phyloP scores from a whole-genome alignment of 2,113 vertebrate species.

The Erpornis zantholeuca region DNA sequence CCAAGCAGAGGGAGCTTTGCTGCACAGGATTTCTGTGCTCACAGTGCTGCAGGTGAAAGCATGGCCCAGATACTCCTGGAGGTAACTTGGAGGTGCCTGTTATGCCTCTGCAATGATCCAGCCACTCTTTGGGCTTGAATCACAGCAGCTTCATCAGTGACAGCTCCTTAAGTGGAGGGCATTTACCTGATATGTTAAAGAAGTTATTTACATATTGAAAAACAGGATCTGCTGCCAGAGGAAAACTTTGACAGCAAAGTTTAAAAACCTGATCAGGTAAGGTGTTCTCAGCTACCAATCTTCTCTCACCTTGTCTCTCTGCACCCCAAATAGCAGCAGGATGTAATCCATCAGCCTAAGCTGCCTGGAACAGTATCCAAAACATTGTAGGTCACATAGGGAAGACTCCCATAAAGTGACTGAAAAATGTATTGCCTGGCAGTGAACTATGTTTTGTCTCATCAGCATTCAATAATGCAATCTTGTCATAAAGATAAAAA shows the following conservation, averaged over 20 bases:
- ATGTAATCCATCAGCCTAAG: background rate
- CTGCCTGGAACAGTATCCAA: background rate
- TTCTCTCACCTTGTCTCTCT: background rate
- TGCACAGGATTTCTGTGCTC: background rate
- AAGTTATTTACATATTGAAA: background rate
- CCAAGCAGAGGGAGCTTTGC: background rate
- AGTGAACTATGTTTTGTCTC: background rate
- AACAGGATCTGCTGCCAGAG: background rate
- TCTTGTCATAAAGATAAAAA: constrained; percentile 1
- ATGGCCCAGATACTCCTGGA: background rate
- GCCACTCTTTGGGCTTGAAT: background rate
- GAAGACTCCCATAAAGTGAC: background rate
- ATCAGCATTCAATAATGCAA: constrained; percentile 15
- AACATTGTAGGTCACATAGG: background rate
- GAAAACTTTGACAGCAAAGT: background rate
- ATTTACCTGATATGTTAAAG: background rate
- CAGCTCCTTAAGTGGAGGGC: background rate
- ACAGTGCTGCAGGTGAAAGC: background rate
- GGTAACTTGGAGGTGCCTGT: background rate
- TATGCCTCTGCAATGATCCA: background rate
- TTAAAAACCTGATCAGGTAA: background rate
- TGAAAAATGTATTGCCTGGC: background rate
- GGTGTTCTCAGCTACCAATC: background rate
- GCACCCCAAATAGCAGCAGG: background rate
- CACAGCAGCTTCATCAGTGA: background rate